Evolutionary conservation across 2,113 vertebrate genomes (phyloP).

Genomic region (Takifugu flavidus): DNA sequence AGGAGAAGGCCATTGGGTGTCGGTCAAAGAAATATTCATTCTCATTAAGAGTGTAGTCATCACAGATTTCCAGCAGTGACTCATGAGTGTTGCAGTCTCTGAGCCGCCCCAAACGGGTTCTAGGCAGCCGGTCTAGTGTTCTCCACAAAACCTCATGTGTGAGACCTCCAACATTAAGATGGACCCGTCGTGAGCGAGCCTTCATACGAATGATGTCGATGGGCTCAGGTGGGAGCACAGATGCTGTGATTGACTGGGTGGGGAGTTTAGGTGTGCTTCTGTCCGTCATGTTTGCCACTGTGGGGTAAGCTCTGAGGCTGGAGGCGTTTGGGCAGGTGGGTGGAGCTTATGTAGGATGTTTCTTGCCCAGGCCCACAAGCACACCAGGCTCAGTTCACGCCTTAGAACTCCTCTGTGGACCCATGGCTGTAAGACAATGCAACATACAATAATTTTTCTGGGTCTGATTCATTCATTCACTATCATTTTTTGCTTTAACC

Average conservation of each 20-base stretch:
- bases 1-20: constrained; percentile 95
- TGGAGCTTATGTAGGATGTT: background rate
- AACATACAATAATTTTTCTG: background rate
- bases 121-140: constrained; percentile 93
- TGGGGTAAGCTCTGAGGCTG: constrained; percentile 2
- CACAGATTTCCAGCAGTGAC: constrained; percentile 91
- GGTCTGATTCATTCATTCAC: too few species aligned
- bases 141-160: constrained; percentile 96
- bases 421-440: constrained; percentile 45
- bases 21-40: constrained; percentile 98
- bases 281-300: constrained; percentile 81
- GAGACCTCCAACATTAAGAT: constrained; percentile 94
- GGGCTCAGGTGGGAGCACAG: constrained; percentile 85
- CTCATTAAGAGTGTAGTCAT: constrained; percentile 90
- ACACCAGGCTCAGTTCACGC: constrained; percentile 33
- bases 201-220: constrained; percentile 94
- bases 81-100: constrained; percentile 96
- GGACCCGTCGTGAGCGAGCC: constrained; percentile 85
- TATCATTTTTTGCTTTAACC: too few species aligned
- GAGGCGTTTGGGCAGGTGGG: background rate
- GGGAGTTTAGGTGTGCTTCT: constrained; percentile 78
- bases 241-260: constrained; percentile 71
- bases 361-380: constrained; percentile 15
- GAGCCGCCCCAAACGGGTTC: constrained; percentile 90
- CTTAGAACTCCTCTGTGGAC: constrained; percentile 4